phyloP scores from a whole-genome alignment of 2,113 vertebrate species.

The Himantopus leucocephalus region DNA sequence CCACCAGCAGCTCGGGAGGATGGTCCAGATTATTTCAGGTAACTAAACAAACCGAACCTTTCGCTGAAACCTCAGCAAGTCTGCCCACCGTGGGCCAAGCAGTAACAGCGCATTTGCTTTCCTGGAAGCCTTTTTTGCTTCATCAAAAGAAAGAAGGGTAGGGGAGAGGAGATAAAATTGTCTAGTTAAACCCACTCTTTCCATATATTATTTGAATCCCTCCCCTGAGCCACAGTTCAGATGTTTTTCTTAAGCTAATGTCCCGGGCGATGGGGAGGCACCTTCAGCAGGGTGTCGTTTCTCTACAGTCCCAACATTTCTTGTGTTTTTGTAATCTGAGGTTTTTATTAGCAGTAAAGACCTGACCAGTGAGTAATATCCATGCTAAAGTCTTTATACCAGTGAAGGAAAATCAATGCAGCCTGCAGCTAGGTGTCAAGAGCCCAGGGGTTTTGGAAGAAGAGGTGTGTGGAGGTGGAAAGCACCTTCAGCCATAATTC shows the following conservation, averaged over 20 bases:
- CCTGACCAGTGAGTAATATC: conserved; percentile 61
- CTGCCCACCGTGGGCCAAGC: accelerated
- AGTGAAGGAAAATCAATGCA: conserved; percentile 73
- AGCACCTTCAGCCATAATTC: conserved; percentile 22
- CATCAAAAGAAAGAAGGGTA: neutral
- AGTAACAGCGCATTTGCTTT: neutral
- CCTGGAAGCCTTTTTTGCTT: neutral
- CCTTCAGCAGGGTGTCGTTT: neutral
- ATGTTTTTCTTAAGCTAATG: neutral
- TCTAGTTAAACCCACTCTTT: neutral
- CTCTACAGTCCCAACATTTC: neutral
- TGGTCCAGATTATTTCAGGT: neutral
- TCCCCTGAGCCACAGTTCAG: neutral
- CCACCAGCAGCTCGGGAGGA: neutral
- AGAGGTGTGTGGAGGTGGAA: neutral
- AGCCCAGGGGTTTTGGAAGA: conserved; percentile 1
- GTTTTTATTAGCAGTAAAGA: conserved; percentile 55
- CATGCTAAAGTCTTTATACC: conserved; percentile 56
- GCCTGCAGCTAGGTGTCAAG: conserved; percentile 51
- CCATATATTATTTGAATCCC: neutral
- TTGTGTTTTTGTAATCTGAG: neutral
- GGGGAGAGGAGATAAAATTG: neutral
- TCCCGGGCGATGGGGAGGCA: neutral
- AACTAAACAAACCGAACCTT: neutral
- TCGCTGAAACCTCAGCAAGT: neutral